Base-by-base conservation (phyloP, 2,113 vertebrate genomes). In the Cochlearius cochlearius region DNA sequence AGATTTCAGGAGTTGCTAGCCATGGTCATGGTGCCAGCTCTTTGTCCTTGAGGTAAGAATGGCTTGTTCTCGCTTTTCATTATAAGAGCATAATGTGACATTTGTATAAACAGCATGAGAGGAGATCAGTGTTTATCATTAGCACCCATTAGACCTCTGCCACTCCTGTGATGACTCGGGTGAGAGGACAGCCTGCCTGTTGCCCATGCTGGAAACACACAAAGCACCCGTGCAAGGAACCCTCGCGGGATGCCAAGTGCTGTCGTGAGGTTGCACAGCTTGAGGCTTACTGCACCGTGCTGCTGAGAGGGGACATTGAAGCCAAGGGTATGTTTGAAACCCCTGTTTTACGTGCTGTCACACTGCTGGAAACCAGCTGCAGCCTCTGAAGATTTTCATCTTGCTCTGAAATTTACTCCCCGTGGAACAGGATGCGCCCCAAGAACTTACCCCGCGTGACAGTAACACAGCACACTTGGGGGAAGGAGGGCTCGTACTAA, bases 1-100 rank as follows among this genome's bases (percentile, higher is more conserved):
- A 80, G 76, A 78, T 71, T 93, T 96, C 86, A 90, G 53, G 60
- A 92, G 38, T 50, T 78, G 41, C 79, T 72, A 80, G 52, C 74
- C 63, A 87, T 2, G 15, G 85, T 66, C 67, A 66, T 4, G 32
- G 53, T 77, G 78, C 91, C 76, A 92, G 75, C 56, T 94, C 67
- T 92, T 75, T 67, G 90, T 74, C 94, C 88, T 96, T 92, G 56
- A 93, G 49, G 66, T 80, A 92, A 94, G 83, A 94, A 94, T 56
- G 45, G 66, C 69, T 94, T 86, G 20, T 83, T 92, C 87, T 86
- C 2, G 2, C 56, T 79, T 96, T 81, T 93, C 64, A 73, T 86
- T 92, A 11, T 16, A 68, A 89, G 73, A 95, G 59, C 55, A 38
- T 68, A 90, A 90, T 25, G 59, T 56, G 67, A 83, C 76, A 93